Base-by-base conservation (phyloP, 2,113 vertebrate genomes). In the Pampusana beccarii region DNA sequence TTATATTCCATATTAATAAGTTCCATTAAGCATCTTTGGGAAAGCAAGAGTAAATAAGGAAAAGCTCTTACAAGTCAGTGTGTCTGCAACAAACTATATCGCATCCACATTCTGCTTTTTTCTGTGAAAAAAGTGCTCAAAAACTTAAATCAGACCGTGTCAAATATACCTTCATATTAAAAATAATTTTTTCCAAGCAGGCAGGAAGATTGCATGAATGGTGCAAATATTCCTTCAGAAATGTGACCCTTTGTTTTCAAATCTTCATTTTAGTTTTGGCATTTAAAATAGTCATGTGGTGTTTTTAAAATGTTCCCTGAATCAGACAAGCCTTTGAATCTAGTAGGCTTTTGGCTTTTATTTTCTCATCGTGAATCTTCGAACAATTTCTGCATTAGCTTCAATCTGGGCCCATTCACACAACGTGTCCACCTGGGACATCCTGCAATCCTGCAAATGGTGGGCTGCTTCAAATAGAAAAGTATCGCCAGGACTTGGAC, bases 291-390 rank as follows among this genome's bases (percentile, higher is more conserved):
- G 91, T 97, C 93, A 92, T 88, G 96, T 93, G 88, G 93, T 97
- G 93, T 95, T 96, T 95, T 94, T 67, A 81, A 95, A 95, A 92
- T 84, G 92, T 91, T 92, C 71, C 71, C 71, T 95, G 81, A 95
- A 91, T 96, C 90, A 97, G 71, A 75, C n/a, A 80, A 94, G 73
- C 61, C 2, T 85, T 91, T 91, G 34, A 85, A 71, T 89, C 84
- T 84, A 95, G 87, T 79, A 88, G 66, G 90, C 46, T 85, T 94
- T 95, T 88, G 46, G 70, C 85, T 94, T 92, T 81, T 93, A 56
- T 96, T 93, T 92, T 77, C 57, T 84, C 46, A 79, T 53, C 56
- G 80, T 95, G 88, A 96, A 95, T 97, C 97, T 96, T 61, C 93
- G 95, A 97, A 92, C 56, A 31, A 17, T 60, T 97, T 94, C 96